Base-by-base conservation (phyloP, 2,113 vertebrate species). In the Urocitellus parryii region DNA sequence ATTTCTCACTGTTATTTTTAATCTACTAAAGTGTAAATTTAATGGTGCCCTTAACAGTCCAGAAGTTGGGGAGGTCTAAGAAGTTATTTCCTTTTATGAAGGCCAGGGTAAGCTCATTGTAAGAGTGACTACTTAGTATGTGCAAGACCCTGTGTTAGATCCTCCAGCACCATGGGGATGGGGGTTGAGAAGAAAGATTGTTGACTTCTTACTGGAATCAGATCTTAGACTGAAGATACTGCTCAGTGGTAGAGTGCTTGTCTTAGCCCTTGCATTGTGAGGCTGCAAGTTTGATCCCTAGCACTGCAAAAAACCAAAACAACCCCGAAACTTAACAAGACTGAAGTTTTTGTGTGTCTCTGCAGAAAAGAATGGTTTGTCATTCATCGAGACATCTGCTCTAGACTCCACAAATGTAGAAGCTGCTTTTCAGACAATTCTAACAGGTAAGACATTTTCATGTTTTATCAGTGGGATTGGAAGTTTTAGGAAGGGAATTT, bases 321-420 rank as follows among this genome's bases (percentile, higher is more conserved):
- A 22, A 8, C 56, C 48, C 20, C 25, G 53, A 95, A 78, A 88
- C 65, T 91, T 90, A 32, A 85, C 22, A 63, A 94, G 65, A 91
- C 79, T 89, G 32, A 94, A 92, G n/a, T 82, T 95, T 97, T 56
- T 98, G 86, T 97, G 85, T 97, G 48, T 97, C 77, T 90, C 65
- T 95, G 76, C 98, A 99, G 99, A 99, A 97, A 99, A 99, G 97
- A 99, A 99, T 95, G 99, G 99, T 93, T 98, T 99, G 88, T 99
- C 99, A 90, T 99, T 99, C 96, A 99, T 99, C 51, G 99, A 99
- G 98, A 99, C 99, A 0, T 99, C 99, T 25, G 99, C 99, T 91
- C 96, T 99, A 98, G 99, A 99, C 92, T 99, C 99, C 37, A 99
- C 99, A 96, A 99, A 99, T 9, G 99, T 99, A 74, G 99, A 99